These are phyloP conservation scores for Tupaia chinensis DNA, from an alignment of 2,113 vertebrate genomes.

Conservation along the genomic window DNA sequence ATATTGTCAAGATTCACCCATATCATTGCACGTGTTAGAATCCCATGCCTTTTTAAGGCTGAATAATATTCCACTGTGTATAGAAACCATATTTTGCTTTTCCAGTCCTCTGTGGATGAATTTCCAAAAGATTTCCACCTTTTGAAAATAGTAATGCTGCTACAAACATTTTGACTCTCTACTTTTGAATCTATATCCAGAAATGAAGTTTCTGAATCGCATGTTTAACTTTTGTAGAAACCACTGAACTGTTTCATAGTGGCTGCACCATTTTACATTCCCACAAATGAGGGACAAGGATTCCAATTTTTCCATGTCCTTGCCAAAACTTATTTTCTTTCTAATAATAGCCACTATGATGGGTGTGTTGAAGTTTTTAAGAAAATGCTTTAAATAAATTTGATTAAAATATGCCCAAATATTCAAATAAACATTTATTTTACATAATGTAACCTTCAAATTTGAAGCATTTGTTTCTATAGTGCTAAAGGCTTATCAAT, in stretches of 20 bases:
- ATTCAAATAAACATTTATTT: slow-evolving; percentile 41
- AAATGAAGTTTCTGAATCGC: background rate
- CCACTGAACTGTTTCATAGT: background rate
- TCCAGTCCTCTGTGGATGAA: background rate
- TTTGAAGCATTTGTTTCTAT: slow-evolving; percentile 1
- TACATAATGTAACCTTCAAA: slow-evolving; percentile 12
- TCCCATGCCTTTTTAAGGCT: background rate
- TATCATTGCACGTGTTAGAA: background rate
- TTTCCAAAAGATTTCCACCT: background rate
- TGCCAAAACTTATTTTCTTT: background rate
- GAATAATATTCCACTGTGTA: background rate
- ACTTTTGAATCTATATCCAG: background rate
- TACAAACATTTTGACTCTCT: background rate
- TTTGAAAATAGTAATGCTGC: background rate
- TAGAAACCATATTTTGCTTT: background rate
- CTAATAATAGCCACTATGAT: background rate
- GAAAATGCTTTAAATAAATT: slow-evolving; percentile 10
- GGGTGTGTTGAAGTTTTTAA: slow-evolving; percentile 17
- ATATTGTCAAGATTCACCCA: background rate
- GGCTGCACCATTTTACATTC: background rate
- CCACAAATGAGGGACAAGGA: background rate
- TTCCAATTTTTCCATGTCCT: background rate
- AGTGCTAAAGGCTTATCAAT: background rate
- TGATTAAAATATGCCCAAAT: background rate
- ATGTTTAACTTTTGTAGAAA: slow-evolving; percentile 1